Percentiles rank a stretch among this genome's conserved stretches.
Conservation (phyloP, 2,797 vertebrate species). For the Odontamblyopus rebecca region DNA sequence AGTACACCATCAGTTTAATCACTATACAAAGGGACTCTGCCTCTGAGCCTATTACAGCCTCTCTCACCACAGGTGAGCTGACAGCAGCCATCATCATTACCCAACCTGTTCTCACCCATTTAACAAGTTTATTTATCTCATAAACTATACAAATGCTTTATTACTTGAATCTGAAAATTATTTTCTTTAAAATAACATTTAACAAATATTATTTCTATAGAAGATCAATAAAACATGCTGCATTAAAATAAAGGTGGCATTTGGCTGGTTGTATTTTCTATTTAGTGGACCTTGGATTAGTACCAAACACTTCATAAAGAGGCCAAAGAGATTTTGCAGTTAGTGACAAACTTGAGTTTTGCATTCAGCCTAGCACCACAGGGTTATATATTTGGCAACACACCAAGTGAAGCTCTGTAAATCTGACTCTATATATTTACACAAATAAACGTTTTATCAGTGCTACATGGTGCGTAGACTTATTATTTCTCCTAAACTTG, state of each 20-base stretch:
- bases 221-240: background rate
- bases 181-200: background rate
- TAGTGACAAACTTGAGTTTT: too few relatives aligned
- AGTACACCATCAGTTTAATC: constrained; percentile 89
- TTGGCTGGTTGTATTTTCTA: background rate
- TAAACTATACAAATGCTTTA: background rate
- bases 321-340: too few relatives aligned
- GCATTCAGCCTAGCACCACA: too few relatives aligned
- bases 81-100: constrained; percentile 3
- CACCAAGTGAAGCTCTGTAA: too few relatives aligned
- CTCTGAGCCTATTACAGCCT: constrained; percentile 88
- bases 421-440: background rate
- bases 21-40: constrained; percentile 86
- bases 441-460: background rate
- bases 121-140: background rate
- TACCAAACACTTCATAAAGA: background rate
- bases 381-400: too few relatives aligned
- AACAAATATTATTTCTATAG: too few relatives aligned
- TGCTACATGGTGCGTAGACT: background rate
- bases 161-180: background rate
- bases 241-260: background rate
- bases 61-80: constrained; percentile 89
- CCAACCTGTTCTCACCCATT: background rate
- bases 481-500: background rate
- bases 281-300: background rate